Percentiles rank a stretch among this genome's conserved stretches.
Evolutionary conservation across 1,140 invertebrate genomes (phyloP).

Genomic region (Ips typographus): DNA sequence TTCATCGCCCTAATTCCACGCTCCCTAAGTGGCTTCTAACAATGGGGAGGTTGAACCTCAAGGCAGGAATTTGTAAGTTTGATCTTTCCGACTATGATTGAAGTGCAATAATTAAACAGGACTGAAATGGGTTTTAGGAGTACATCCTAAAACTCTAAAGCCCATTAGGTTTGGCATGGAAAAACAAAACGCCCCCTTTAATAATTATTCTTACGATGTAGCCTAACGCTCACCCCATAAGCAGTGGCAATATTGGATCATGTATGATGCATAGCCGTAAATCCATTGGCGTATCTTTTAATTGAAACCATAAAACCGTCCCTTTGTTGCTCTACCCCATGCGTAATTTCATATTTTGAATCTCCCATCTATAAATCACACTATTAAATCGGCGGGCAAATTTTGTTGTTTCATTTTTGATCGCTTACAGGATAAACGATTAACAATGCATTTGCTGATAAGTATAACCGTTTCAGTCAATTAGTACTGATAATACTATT

Average conservation of each 20-base stretch:
- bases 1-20: not conserved
- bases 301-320: conserved; percentile 36
- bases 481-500: conserved; percentile 29
- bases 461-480: conserved; percentile 21
- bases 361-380: conserved; percentile 35
- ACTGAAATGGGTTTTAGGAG: not conserved
- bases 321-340: conserved; percentile 18
- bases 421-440: conserved; percentile 26
- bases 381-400: conserved; percentile 31
- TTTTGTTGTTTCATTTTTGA: conserved; percentile 36
- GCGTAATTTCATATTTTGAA: conserved; percentile 37
- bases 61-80: not conserved
- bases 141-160: not conserved
- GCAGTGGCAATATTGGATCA: conserved; percentile 30
- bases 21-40: not conserved
- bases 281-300: conserved; percentile 38
- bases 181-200: conserved; percentile 9
- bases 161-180: conserved; percentile 5
- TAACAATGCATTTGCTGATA: conserved; percentile 24
- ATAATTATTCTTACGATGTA: conserved; percentile 29
- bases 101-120: not conserved
- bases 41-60: not conserved
- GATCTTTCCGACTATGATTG: not conserved
- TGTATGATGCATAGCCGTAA: conserved; percentile 26
- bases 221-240: conserved; percentile 23